These are phyloP conservation scores for Halichoerus grypus DNA, from an alignment of 2,113 vertebrate genomes.

Conservation along the genomic window DNA sequence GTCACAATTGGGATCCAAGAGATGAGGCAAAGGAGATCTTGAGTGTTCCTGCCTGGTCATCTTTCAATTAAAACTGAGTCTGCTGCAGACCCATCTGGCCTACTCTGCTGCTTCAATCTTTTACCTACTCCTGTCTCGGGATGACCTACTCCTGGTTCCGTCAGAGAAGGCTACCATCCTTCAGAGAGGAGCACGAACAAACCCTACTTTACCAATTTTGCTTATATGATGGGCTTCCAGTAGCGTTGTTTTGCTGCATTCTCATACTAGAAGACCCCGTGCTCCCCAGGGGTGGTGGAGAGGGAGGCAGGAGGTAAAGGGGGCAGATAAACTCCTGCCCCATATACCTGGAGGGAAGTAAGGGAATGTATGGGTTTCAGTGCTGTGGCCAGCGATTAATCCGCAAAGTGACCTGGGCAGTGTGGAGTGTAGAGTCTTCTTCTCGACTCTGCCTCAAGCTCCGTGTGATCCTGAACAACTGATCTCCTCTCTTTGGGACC, in stretches of 20 bases:
- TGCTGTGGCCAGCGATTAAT: neutral
- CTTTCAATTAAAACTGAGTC: neutral
- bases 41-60: neutral
- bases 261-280: no score
- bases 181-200: neutral
- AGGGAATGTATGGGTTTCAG: neutral
- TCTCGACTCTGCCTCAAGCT: neutral
- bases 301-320: neutral
- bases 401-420: neutral
- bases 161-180: neutral
- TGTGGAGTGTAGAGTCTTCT: neutral
- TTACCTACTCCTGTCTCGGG: neutral
- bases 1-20: neutral
- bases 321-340: no score
- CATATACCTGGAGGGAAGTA: no score
- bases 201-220: neutral
- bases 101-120: fast-evolving
- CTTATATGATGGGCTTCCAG: neutral
- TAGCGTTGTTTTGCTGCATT: neutral
- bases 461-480: neutral
- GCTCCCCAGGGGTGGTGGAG: neutral
- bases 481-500: neutral
- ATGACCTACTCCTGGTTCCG: neutral
- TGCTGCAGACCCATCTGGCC: neutral
- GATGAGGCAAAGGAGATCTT: neutral